Base-by-base conservation (phyloP, 2,113 vertebrate species). In the Sminthopsis crassicaudata region DNA sequence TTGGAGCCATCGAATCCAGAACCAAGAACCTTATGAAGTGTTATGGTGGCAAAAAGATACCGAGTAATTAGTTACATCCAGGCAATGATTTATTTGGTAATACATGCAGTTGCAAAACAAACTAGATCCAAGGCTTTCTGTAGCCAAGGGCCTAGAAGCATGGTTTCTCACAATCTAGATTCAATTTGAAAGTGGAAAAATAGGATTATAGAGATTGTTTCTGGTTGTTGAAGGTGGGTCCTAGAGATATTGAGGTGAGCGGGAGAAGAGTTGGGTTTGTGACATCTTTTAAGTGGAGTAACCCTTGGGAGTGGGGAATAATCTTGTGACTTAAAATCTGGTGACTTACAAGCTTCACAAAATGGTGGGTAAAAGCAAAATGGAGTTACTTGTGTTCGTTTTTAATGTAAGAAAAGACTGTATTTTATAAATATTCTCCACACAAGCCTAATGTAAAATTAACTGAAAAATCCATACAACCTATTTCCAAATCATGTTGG, bases 401-500 rank as follows among this genome's bases (percentile, higher is more conserved):
- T 76, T 76, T n/a, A 76, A n/a, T n/a, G 36, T 76, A n/a, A 76
- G 30, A n/a, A 19, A 36, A 19, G 4, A 67, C 30, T n/a, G 36
- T 36, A 76, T 76, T 76, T 76, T 76, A 76, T 14, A 76, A n/a
- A 2, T 76, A 36, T 76, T 76, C 36, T n/a, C 36, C 60, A n/a
- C 14, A 19, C 36, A 76, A 76, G 36, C 16, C 16, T 19, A 76
- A 76, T n/a, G 12, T 76, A 76, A 76, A 76, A 76, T n/a, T n/a
- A 76, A 76, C 36, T 60, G 57, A 60, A 10, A 60, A 30, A 60
- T 60, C 57, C 14, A 55, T 76, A 53, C 57, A 24, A 0, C 16
- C 0, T 30, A 54, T 0, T 23, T 2, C 46, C 91, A 1, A n/a
- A 19, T 93, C n/a, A 67, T 76, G 0, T 19, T 1, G 0, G 60